These are phyloP conservation scores for Atta cephalotes DNA, from an alignment of 1,140 invertebrate genomes.

Conservation along the genomic window DNA sequence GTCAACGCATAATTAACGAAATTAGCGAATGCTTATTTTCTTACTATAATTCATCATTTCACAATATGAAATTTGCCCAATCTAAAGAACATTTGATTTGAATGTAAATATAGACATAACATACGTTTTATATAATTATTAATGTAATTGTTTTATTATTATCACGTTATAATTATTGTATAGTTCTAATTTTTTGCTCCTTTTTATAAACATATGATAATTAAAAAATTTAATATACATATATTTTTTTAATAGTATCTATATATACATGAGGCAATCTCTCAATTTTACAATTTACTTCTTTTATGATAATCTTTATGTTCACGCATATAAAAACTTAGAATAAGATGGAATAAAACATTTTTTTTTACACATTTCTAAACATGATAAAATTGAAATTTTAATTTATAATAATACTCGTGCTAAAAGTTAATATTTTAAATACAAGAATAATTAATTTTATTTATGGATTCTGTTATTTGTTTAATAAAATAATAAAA, in stretches of 20 bases:
- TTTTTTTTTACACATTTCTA: background rate
- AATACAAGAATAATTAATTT: background rate
- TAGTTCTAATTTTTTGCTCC: background rate
- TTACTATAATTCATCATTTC: slow-evolving; percentile 30
- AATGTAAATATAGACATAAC: slow-evolving; percentile 19
- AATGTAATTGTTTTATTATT: slow-evolving; percentile 21
- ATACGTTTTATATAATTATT: slow-evolving; percentile 18
- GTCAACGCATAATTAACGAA: slow-evolving; percentile 47
- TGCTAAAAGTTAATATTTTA: background rate
- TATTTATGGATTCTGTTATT: background rate
- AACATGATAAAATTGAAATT: background rate
- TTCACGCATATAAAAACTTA: slow-evolving; percentile 2
- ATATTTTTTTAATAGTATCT: background rate
- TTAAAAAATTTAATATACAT: background rate
- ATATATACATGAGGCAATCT: background rate
- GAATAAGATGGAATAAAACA: background rate
- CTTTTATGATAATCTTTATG: background rate
- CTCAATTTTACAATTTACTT: background rate
- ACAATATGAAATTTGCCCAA: slow-evolving; percentile 12
- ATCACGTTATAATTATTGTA: slow-evolving; percentile 24
- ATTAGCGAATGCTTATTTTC: slow-evolving; percentile 62
- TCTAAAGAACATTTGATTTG: background rate
- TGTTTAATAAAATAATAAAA: background rate
- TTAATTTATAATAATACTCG: slow-evolving; percentile 6
- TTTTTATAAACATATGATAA: slow-evolving; percentile 34